A percentile compares a stretch with the other conserved stretches of the same genome.
Evolutionary conservation across 2,113 vertebrate genomes (phyloP).

Genomic region (Xiphophorus maculatus): DNA sequence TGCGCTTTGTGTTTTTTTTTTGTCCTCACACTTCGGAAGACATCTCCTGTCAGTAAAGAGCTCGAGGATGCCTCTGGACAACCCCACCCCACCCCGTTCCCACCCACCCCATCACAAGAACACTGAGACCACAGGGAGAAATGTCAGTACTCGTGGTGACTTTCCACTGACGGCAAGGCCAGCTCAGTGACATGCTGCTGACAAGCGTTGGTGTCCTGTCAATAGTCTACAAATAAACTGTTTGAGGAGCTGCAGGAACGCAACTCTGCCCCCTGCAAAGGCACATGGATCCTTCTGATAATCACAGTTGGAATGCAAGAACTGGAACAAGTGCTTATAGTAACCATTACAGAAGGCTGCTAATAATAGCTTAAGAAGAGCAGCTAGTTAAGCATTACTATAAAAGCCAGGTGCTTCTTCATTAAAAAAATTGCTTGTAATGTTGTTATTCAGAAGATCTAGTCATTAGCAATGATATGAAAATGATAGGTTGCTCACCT

Average conservation of each 20-base stretch:
- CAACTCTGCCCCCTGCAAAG: conserved; percentile 30
- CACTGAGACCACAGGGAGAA: conserved; percentile 7
- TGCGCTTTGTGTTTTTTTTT: neutral
- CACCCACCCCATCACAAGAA: neutral
- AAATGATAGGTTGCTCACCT: neutral
- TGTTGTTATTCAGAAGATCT: conserved; percentile 23
- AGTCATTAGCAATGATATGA: conserved; percentile 17
- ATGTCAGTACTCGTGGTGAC: conserved; percentile 46
- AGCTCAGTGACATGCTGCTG: conserved; percentile 66
- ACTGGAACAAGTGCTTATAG: conserved; percentile 56
- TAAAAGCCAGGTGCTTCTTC: conserved; percentile 26
- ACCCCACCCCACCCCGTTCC: conserved; percentile 3
- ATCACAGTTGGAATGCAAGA: conserved; percentile 57
- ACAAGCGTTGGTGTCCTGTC: conserved; percentile 66
- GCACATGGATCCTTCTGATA: conserved; percentile 69
- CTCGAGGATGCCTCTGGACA: conserved; percentile 41
- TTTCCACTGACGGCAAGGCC: conserved; percentile 62
- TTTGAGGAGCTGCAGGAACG: conserved; percentile 64
- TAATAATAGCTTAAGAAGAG: conserved; percentile 64
- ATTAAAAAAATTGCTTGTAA: conserved; percentile 6
- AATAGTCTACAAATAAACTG: conserved; percentile 75
- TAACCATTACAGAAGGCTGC: conserved; percentile 61
- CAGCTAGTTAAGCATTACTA: conserved; percentile 33
- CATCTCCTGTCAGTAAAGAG: conserved; percentile 54
- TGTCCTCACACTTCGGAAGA: conserved; percentile 27